Evolutionary conservation across 2,888 invertebrate genomes (phyloP).

Genomic region (Cheiracanthium punctorium): DNA sequence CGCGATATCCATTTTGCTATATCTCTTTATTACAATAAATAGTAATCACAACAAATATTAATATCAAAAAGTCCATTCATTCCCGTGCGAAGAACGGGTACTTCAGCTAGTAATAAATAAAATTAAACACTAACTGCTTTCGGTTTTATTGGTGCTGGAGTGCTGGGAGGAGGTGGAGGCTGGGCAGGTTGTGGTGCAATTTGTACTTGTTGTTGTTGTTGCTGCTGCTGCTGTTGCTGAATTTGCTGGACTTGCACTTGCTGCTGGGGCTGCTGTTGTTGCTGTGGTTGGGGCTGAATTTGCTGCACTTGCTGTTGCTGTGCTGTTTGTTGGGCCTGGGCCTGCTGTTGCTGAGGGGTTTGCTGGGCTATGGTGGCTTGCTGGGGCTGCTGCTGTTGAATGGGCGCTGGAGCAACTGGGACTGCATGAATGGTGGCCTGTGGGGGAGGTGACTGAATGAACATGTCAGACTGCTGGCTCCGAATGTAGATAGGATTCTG

Average conservation of each 20-base stretch:
- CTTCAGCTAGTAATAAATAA: too few species aligned
- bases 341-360: constrained; percentile 77
- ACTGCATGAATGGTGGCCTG: constrained; percentile 70
- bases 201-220: constrained; percentile 74
- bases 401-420: constrained; percentile 47
- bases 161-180: constrained; percentile 19
- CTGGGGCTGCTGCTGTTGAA: constrained; percentile 75
- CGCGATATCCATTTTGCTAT: too few species aligned
- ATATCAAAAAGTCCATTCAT: too few species aligned
- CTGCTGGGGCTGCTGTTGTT: background rate
- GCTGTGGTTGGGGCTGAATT: background rate
- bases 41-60: too few species aligned
- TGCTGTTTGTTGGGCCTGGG: constrained; percentile 77
- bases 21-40: too few species aligned
- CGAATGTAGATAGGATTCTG: constrained; percentile 90
- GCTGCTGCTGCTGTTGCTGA: constrained; percentile 22
- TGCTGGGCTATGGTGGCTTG: constrained; percentile 77
- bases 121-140: constrained; percentile 36
- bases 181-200: constrained; percentile 20
- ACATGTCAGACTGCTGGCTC: constrained; percentile 86
- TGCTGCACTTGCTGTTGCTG: background rate
- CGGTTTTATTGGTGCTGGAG: constrained; percentile 41
- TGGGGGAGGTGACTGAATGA: constrained; percentile 84
- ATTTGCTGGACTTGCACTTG: background rate
- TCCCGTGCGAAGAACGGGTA: too few species aligned